These are phyloP conservation scores for Eristalinus sepulchralis DNA, from an alignment of 2,888 invertebrate species.

Conservation along the genomic window DNA sequence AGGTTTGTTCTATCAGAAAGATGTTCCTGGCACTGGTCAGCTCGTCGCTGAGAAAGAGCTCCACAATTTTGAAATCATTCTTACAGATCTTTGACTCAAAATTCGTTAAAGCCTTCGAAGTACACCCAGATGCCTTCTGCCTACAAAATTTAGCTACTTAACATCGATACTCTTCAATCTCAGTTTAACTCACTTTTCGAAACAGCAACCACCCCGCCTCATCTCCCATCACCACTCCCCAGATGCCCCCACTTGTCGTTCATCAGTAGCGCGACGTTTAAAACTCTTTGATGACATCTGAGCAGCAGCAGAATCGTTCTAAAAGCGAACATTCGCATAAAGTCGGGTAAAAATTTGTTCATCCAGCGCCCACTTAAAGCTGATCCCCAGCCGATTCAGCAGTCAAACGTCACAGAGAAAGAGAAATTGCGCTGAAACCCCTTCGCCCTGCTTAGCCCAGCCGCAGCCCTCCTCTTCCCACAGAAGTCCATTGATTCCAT, in stretches of 20 bases:
- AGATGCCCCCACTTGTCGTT: neutral
- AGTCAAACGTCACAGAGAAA: neutral
- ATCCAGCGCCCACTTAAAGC: neutral
- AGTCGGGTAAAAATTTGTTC: neutral
- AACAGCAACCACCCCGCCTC: neutral
- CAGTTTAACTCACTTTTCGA: no score
- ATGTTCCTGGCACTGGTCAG: no score
- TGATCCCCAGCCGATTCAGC: neutral
- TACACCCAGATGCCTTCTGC: no score
- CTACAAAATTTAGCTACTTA: no score
- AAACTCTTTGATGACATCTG: neutral
- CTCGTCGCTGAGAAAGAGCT: no score
- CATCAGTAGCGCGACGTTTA: neutral
- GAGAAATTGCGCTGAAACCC: neutral
- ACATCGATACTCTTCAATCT: no score
- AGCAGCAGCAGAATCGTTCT: neutral
- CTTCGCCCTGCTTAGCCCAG: conserved; percentile 4
- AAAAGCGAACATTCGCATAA: neutral
- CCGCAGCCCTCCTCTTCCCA: neutral
- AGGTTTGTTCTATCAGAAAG: no score
- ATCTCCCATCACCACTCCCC: neutral
- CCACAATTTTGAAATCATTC: no score
- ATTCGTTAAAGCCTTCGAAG: no score
- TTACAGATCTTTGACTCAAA: no score
- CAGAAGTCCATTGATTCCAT: conserved; percentile 59